phyloP scores from a whole-genome alignment of 2,113 vertebrate genomes.

The Cathartes aura region DNA sequence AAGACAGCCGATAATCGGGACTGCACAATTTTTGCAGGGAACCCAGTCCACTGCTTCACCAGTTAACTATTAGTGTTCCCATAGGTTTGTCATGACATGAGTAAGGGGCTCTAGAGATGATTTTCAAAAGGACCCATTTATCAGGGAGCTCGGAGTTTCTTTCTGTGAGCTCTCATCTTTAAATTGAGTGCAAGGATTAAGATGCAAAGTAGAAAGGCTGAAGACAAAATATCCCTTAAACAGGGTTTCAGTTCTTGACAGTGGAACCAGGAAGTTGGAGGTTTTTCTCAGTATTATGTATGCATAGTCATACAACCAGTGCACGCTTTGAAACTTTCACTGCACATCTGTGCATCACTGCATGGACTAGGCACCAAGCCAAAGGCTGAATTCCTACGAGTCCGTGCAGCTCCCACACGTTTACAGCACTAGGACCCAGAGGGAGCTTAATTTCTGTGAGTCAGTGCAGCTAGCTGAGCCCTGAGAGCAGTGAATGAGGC shows the following conservation, averaged over 20 bases:
- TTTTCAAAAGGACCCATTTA: background rate
- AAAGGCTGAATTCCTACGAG: conserved; percentile 44
- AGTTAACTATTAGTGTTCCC: background rate
- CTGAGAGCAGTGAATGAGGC: conserved; percentile 63
- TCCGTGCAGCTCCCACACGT: conserved; percentile 46
- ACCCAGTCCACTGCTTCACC: background rate
- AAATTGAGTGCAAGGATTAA: background rate
- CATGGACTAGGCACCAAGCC: conserved; percentile 41
- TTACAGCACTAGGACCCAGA: conserved; percentile 68
- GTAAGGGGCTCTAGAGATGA: background rate
- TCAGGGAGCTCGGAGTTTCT: background rate
- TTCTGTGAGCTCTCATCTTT: background rate
- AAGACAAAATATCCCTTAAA: background rate
- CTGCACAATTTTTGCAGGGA: background rate
- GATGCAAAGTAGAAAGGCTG: background rate
- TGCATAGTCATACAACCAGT: background rate
- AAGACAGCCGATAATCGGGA: background rate
- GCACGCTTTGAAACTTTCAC: conserved; percentile 35
- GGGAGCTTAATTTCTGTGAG: conserved; percentile 50
- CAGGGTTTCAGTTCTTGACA: background rate
- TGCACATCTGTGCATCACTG: conserved; percentile 54
- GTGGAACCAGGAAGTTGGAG: background rate
- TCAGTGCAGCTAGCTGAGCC: conserved; percentile 54
- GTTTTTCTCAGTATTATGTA: background rate
- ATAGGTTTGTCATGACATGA: background rate